Evolutionary conservation across 2,113 vertebrate species (phyloP), one percentile per base, ranked within the genome.

Genomic region (Marmota monax): DNA sequence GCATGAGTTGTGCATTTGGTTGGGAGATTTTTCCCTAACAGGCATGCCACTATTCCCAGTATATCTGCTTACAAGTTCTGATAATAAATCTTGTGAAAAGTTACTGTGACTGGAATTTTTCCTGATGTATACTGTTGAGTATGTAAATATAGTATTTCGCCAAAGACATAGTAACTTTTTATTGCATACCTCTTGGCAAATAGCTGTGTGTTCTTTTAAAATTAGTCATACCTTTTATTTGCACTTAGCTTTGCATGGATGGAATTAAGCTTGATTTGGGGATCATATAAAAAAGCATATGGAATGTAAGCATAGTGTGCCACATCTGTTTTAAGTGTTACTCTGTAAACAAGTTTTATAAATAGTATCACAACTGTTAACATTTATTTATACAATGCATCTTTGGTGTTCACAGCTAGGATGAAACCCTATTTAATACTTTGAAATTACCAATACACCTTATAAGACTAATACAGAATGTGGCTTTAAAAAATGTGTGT

Each of bases 31-130:
- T 88, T 82, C 67, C n/a, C 67, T 97, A 98, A 97, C 84, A 97
- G 89, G 95, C 93, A 32, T 97, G 92, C 67, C 94, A 73, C 70
- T 94, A 51, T 95, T 96, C 96, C 93, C 97, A 97, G 97, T 89
- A 94, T 97, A 97, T 96, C 97, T 73, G 70, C 92, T 97, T 98
- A 97, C 96, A 95, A 87, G 80, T 84, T 92, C 58, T 94, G 83
- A 97, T 88, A 94, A 84, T 97, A 96, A 97, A 96, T 98, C 91
- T 97, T 87, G 86, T 88, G 87, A 97, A 96, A 95, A 97, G 92
- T 97, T 95, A 91, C 80, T 96, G 90, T 92, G 69, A 92, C 87
- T 96, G 92, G 56, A 92, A 61, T 96, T 98, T 94, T 95, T 90
- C 56, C 93, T 73, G 84, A 95, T 74, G 76, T 92, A 34, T 96